Evolutionary conservation across 2,888 invertebrate species (phyloP).

Genomic region (Macrosiphum euphorbiae): DNA sequence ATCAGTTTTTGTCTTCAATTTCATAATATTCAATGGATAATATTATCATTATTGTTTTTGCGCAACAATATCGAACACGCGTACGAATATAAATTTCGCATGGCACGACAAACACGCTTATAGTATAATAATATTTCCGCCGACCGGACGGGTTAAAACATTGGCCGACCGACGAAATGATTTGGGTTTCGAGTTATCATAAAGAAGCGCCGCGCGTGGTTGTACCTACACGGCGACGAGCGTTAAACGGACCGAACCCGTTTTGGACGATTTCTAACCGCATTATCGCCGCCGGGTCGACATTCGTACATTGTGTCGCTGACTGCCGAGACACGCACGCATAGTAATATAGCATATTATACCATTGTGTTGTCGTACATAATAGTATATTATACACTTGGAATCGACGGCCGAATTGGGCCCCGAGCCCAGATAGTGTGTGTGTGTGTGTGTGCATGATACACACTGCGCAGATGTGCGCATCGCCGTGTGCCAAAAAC

Average conservation of each 20-base stretch:
- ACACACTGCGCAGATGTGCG: no score
- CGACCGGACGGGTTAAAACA: background rate
- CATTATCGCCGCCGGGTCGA: background rate
- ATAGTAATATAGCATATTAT: background rate
- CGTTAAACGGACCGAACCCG: slow-evolving; percentile 16
- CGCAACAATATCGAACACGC: background rate
- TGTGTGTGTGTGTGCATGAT: no score
- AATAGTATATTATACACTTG: background rate
- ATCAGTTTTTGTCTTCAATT: background rate
- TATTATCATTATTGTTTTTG: background rate
- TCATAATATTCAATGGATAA: background rate
- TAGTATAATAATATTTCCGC: background rate
- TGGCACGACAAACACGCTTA: background rate
- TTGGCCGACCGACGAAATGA: background rate
- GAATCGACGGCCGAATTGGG: slow-evolving; percentile 20
- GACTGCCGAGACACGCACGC: background rate
- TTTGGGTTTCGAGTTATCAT: background rate
- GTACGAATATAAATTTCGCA: background rate
- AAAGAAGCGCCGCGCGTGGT: background rate
- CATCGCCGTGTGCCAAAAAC: slow-evolving; percentile 15
- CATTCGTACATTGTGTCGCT: background rate
- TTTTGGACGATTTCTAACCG: slow-evolving; percentile 17
- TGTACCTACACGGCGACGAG: background rate
- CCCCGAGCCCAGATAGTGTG: background rate
- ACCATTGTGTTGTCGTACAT: slow-evolving; percentile 25